phyloP scores from a whole-genome alignment of 2,113 vertebrate genomes.

The Dasyprocta punctata region DNA sequence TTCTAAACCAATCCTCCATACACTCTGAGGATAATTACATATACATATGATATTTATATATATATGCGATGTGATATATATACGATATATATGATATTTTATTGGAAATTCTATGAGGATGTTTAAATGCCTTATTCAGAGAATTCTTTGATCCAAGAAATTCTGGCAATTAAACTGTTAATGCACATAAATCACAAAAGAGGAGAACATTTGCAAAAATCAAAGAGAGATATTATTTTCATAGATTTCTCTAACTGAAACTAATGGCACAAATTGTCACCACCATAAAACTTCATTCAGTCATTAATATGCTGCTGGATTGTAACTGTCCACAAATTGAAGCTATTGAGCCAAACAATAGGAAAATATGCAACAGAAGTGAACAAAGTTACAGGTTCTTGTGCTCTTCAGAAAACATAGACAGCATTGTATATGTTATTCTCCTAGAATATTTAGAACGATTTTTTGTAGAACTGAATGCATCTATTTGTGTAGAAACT shows the following conservation, averaged over 20 bases:
- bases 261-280: not conserved
- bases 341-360: not conserved
- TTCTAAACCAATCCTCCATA: too few relatives aligned
- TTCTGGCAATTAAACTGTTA: not conserved
- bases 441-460: not conserved
- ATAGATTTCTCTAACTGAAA: not conserved
- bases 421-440: not conserved
- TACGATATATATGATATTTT: too few relatives aligned
- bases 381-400: not conserved
- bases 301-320: not conserved
- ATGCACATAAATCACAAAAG: not conserved
- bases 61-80: too few relatives aligned
- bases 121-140: not conserved
- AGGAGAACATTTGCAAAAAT: not conserved
- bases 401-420: not conserved
- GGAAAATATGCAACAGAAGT: not conserved
- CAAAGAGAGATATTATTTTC: not conserved
- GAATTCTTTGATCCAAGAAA: slow-evolving; percentile 2
- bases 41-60: too few relatives aligned
- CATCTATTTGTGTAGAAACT: slow-evolving; percentile 2
- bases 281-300: not conserved
- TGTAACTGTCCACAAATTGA: not conserved
- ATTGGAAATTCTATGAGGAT: not conserved
- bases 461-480: slow-evolving; percentile 15
- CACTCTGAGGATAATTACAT: too few relatives aligned